These are phyloP conservation scores for Halocynthia aurantium DNA, from an alignment of 23 tunicate species.

Conservation along the genomic window DNA sequence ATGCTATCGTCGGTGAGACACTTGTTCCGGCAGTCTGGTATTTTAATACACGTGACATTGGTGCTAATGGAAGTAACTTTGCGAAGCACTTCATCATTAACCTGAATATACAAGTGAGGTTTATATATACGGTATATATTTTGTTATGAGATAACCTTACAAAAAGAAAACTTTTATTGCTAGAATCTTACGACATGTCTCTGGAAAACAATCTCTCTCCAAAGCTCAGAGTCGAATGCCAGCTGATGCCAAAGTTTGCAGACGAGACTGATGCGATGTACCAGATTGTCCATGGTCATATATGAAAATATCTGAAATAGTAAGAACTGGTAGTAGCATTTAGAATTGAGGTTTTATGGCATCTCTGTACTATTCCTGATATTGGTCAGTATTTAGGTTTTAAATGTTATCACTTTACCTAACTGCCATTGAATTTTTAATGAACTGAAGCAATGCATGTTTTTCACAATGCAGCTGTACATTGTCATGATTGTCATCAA, in stretches of 20 bases:
- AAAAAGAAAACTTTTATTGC: no score
- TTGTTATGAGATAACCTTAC: no score
- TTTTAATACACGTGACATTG: not conserved
- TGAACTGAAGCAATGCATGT: no score
- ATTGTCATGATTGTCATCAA: no score
- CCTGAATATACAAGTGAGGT: not conserved
- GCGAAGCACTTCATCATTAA: conserved; percentile 3
- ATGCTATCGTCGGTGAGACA: conserved; percentile 3
- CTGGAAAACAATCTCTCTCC: not conserved
- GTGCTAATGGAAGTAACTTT: not conserved
- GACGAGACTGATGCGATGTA: not conserved
- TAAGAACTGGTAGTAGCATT: no score
- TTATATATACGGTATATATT: not conserved
- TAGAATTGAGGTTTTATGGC: no score
- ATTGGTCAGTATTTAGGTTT: no score
- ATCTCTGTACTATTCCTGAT: no score
- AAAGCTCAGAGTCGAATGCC: not conserved
- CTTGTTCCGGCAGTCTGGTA: not conserved
- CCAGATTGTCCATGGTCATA: not conserved
- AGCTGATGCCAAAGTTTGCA: conserved; percentile 3
- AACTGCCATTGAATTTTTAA: no score
- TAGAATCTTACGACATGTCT: not conserved
- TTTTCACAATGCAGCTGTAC: no score
- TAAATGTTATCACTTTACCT: no score
- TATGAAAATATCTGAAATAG: no score